Base-by-base conservation (phyloP, 2,797 vertebrate species). In the Pygocentrus nattereri region DNA sequence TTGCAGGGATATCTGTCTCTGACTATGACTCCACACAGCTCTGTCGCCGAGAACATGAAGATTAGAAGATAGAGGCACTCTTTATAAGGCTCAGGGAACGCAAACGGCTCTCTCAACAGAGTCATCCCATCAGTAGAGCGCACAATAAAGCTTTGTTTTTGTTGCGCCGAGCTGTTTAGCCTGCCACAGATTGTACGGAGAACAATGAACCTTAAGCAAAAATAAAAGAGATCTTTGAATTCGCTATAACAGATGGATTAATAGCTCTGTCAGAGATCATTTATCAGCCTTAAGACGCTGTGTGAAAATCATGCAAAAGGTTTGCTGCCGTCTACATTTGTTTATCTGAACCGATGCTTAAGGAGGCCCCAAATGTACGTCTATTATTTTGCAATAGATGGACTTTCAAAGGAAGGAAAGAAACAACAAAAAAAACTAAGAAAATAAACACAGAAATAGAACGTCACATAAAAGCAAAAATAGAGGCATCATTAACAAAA, bases 1-100 rank as follows among this genome's bases (percentile, higher is more conserved):
- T 76, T 56, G 64, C 67, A 85, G 72, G 74, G 82, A 81, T 75
- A 78, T 80, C 68, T 87, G 87, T 87, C 88, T 87, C 89, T 76
- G 83, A 82, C 78, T 87, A 87, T 76, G 88, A 84, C 78, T 87
- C 78, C 19, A 82, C 79, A 56, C 41, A 6, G 71, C 74, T 80
- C 78, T 58, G 61, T 70, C n/a, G 27, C 56, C 67, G 56, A 61
- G 54, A 65, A 75, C 77, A 76, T 19, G 30, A 74, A 81, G 86
- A 86, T 86, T 83, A 74, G 74, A 75, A 81, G 81, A 88, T 85
- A 83, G 41, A 52, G 56, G 78, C 74, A 56, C 62, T 56, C 72
- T 82, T 74, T 81, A 79, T 73, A 75, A 85, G 69, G 64, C 54
- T 50, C 27, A 27, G 44, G 59, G n/a, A 80, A 82, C 54, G 59